Conservation (phyloP, 2,113 vertebrate species). For the Lepus timidus region DNA sequence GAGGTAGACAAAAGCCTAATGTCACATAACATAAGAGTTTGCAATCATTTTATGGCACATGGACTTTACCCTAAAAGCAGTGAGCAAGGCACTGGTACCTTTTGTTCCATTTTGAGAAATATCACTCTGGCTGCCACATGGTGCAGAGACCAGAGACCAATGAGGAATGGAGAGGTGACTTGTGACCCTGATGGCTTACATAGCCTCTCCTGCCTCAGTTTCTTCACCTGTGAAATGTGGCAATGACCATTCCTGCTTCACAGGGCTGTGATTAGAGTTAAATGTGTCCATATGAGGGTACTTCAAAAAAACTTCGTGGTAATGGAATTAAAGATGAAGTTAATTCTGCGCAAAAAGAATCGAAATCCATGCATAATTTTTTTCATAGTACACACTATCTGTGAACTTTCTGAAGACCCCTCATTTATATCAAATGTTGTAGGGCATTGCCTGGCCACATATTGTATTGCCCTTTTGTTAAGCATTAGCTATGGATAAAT, state of each 20-base stretch:
- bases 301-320: no score
- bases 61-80: not conserved
- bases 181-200: not conserved
- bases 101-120: conserved; percentile 42
- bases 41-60: not conserved
- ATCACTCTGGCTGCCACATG: not conserved
- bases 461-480: not conserved
- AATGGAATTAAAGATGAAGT: no score
- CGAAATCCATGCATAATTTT: no score
- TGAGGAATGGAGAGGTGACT: not conserved
- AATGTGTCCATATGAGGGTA: not conserved
- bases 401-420: no score
- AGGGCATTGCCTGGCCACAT: not conserved
- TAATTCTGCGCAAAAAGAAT: no score
- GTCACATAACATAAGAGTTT: not conserved
- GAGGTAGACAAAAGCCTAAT: not conserved
- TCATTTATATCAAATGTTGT: not conserved
- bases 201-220: not conserved
- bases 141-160: not conserved
- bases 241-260: not conserved
- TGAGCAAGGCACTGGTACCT: not conserved
- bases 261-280: not conserved
- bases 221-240: conserved; percentile 1
- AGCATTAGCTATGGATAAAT: conserved; percentile 1
- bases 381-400: no score